A percentile compares a stretch with the other conserved stretches of the same genome.
These are phyloP conservation scores for Cerastoderma edule DNA, from an alignment of 2,888 invertebrate species.

Conservation along the genomic window DNA sequence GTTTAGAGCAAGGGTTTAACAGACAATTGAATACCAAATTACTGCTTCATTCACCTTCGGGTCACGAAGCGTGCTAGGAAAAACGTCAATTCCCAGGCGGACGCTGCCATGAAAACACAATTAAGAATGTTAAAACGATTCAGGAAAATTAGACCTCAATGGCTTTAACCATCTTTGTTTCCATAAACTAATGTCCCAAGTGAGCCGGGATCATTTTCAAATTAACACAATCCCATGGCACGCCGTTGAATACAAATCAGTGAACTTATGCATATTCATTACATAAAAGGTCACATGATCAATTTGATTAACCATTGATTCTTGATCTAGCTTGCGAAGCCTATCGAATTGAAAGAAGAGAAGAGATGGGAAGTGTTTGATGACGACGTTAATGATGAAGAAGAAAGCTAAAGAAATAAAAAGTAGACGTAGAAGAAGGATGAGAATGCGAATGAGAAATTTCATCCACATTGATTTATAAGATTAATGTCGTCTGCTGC, in stretches of 20 bases:
- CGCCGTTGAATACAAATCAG: constrained; percentile 34
- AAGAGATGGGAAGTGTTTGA: too few relatives aligned
- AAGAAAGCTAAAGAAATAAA: too few relatives aligned
- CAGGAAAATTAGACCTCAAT: constrained; percentile 44
- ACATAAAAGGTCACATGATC: constrained; percentile 16
- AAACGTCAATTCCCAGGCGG: constrained; percentile 23
- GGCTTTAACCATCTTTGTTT: constrained; percentile 42
- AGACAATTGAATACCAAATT: neutral
- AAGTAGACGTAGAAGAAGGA: too few relatives aligned
- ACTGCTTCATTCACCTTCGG: constrained; percentile 26
- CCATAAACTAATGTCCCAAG: constrained; percentile 29
- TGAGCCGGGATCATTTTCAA: constrained; percentile 31
- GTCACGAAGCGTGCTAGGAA: constrained; percentile 27
- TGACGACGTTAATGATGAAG: too few relatives aligned
- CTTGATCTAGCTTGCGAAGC: too few relatives aligned
- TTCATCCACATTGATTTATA: too few relatives aligned
- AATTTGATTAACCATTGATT: constrained; percentile 20
- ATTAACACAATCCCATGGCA: constrained; percentile 38
- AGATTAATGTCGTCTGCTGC: too few relatives aligned
- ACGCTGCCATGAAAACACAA: constrained; percentile 36
- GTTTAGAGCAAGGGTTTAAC: too few relatives aligned
- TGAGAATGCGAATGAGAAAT: too few relatives aligned
- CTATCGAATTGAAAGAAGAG: too few relatives aligned
- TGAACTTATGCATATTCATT: constrained; percentile 20
- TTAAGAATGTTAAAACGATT: constrained; percentile 50